Percentiles rank a stretch among this genome's conserved stretches.
Evolutionary conservation across 2,797 vertebrate genomes (phyloP).

Genomic region (Rallus crepitans): DNA sequence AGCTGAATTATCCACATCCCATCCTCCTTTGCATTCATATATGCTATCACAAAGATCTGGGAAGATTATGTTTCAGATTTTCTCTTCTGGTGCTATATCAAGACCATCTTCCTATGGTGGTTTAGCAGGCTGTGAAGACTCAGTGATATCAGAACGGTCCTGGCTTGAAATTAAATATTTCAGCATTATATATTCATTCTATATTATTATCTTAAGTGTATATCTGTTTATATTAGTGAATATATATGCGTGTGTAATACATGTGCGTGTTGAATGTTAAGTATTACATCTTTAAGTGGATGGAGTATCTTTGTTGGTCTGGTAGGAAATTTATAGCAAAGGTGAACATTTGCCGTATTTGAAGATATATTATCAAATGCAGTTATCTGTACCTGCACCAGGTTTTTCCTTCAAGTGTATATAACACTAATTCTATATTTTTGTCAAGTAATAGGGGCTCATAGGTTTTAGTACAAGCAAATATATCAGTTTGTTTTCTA

Average conservation of each 20-base stretch:
- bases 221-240: neutral
- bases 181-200: neutral
- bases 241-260: too few relatives aligned
- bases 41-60: neutral
- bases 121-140: neutral
- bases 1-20: neutral
- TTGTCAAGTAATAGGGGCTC: neutral
- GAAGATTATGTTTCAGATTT: neutral
- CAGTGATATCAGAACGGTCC: neutral
- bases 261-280: neutral
- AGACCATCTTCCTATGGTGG: neutral
- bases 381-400: neutral
- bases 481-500: neutral
- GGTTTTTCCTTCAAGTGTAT: neutral
- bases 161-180: neutral
- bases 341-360: accelerated
- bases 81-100: neutral
- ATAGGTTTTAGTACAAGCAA: neutral
- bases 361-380: neutral
- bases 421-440: neutral
- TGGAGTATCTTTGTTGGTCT: neutral
- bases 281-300: neutral
- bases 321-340: neutral
- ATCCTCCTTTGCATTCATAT: neutral
- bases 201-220: neutral